phyloP scores from a whole-genome alignment of 2,888 invertebrate genomes.

The Ochlodes sylvanus region DNA sequence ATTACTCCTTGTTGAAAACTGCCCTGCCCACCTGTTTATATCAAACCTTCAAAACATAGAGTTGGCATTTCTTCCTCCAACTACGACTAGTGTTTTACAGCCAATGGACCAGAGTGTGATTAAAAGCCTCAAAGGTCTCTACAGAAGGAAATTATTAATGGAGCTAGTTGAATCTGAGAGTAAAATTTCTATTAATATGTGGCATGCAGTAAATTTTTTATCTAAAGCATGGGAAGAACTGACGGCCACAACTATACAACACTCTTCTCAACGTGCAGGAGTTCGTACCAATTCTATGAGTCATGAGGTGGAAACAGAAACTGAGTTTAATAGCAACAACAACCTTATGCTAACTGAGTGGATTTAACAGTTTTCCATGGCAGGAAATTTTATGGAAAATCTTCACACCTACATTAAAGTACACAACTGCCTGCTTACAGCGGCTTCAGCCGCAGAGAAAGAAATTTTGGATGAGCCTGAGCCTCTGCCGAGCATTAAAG shows the following conservation, averaged over 20 bases:
- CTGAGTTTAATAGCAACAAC: too few relatives aligned
- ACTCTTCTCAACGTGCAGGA: slow-evolving; percentile 44
- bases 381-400: too few relatives aligned
- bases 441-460: too few relatives aligned
- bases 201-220: slow-evolving; percentile 46
- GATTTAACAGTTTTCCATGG: too few relatives aligned
- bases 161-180: slow-evolving; percentile 47
- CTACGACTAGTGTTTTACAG: slow-evolving; percentile 51
- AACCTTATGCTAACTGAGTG: too few relatives aligned
- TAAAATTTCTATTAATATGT: slow-evolving; percentile 48
- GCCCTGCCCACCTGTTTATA: slow-evolving; percentile 48
- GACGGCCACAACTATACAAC: slow-evolving; percentile 44
- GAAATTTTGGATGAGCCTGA: too few relatives aligned
- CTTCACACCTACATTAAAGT: too few relatives aligned
- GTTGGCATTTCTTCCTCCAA: slow-evolving; percentile 54
- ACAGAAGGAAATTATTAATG: slow-evolving; percentile 49
- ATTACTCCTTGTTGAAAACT: slow-evolving; percentile 48
- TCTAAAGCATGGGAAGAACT: slow-evolving; percentile 46
- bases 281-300: slow-evolving; percentile 21
- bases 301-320: too few relatives aligned
- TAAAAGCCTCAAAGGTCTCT: slow-evolving; percentile 49
- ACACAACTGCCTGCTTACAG: too few relatives aligned
- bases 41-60: slow-evolving; percentile 48
- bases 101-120: slow-evolving; percentile 51
- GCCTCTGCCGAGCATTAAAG: too few relatives aligned